phyloP scores from a whole-genome alignment of 2,797 vertebrate genomes.

The Cephalopachus bancanus region DNA sequence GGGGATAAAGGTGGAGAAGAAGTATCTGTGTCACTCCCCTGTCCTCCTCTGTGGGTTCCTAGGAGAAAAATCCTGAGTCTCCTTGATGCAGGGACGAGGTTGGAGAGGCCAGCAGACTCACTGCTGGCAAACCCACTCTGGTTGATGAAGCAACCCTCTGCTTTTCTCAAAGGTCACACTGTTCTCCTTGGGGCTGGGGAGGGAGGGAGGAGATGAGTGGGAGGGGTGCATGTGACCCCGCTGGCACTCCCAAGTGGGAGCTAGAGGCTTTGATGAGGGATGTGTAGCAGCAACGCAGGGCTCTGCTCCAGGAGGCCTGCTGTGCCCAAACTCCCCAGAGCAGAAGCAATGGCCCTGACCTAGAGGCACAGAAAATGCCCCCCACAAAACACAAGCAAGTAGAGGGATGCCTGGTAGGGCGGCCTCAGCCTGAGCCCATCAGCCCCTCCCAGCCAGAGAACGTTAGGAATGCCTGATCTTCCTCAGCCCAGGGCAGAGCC shows the following conservation, averaged over 20 bases:
- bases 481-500: background rate
- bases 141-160: conserved; percentile 5
- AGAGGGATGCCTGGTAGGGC: background rate
- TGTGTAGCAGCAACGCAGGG: background rate
- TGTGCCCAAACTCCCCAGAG: background rate
- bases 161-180: conserved; percentile 68
- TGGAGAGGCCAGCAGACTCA: background rate
- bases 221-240: conserved; percentile 46
- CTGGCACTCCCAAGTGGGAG: background rate
- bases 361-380: background rate
- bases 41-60: background rate
- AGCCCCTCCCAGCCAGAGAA: background rate
- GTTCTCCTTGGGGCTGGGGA: conserved; percentile 45
- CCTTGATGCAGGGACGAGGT: background rate
- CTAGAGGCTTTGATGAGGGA: conserved; percentile 23
- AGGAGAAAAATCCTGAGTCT: background rate
- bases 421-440: background rate
- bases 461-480: background rate
- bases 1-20: background rate
- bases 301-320: background rate
- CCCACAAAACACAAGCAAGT: background rate
- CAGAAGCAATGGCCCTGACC: background rate
- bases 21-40: background rate
- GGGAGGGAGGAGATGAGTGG: background rate
- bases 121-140: conserved; percentile 51